These are phyloP conservation scores for Ursus arctos DNA, from an alignment of 2,113 vertebrate genomes.

Conservation along the genomic window DNA sequence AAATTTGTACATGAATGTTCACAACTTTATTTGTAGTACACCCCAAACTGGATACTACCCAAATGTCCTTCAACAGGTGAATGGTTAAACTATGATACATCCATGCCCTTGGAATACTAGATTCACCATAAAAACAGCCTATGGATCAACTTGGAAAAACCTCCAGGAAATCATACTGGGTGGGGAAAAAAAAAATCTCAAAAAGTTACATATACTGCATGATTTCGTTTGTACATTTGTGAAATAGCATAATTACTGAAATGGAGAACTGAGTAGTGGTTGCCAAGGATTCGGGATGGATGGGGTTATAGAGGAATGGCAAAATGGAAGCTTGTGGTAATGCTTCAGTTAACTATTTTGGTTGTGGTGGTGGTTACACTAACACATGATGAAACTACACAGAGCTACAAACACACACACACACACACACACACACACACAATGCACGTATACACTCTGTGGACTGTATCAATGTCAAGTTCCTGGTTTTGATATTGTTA, in stretches of 20 bases:
- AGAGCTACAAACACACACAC: neutral
- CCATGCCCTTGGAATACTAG: neutral
- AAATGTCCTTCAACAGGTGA: neutral
- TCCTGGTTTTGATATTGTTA: slow-evolving; percentile 25
- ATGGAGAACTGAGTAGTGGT: neutral
- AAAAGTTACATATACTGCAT: neutral
- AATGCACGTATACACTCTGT: neutral
- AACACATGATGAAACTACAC: neutral
- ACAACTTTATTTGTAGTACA: neutral
- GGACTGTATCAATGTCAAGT: neutral
- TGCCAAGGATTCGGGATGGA: neutral
- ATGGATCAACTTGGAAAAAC: neutral
- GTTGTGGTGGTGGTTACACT: neutral
- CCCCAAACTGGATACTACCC: neutral
- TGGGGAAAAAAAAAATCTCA: neutral
- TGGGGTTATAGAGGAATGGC: neutral
- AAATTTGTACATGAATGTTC: neutral
- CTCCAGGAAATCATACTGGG: neutral
- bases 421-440: neutral
- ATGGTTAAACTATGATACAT: neutral
- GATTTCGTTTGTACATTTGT: neutral
- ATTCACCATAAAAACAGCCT: neutral
- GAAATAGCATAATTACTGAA: neutral
- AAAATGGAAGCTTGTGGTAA: neutral
- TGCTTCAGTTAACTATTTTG: neutral